Percentiles rank a stretch among this genome's conserved stretches.
Conservation (phyloP, 2,888 invertebrate species). For the Ganaspis brasiliensis region DNA sequence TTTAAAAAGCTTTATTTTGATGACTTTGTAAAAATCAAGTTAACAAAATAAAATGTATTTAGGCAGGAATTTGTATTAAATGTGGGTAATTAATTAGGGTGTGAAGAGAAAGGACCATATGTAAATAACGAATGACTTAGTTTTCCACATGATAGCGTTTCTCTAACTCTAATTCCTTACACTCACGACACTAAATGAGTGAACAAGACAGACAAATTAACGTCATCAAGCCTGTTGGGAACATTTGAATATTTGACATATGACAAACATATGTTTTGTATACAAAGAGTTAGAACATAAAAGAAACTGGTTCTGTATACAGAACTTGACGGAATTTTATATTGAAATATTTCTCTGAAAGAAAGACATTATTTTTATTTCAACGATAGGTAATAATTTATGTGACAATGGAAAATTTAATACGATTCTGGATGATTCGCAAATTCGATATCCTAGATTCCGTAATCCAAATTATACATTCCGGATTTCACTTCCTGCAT, state of each 20-base stretch:
- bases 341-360: no score
- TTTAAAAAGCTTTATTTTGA: no score
- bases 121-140: not conserved
- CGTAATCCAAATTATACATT: no score
- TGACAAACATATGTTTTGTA: not conserved
- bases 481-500: no score
- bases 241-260: conserved; percentile 1
- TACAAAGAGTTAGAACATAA: not conserved
- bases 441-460: no score
- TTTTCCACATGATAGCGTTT: not conserved
- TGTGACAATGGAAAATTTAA: no score
- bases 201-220: not conserved
- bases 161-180: not conserved
- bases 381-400: no score
- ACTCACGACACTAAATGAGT: not conserved
- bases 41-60: not conserved
- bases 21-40: no score
- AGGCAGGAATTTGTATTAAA: not conserved
- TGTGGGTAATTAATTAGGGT: not conserved
- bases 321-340: no score
- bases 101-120: not conserved
- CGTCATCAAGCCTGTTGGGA: not conserved
- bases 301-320: not conserved
- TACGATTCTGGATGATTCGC: no score
- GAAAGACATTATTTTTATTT: not conserved